A percentile compares a stretch with the other conserved stretches of the same genome.
These are phyloP conservation scores for Trichogramma dendrolimi DNA, from an alignment of 2,888 invertebrate species.

Conservation along the genomic window DNA sequence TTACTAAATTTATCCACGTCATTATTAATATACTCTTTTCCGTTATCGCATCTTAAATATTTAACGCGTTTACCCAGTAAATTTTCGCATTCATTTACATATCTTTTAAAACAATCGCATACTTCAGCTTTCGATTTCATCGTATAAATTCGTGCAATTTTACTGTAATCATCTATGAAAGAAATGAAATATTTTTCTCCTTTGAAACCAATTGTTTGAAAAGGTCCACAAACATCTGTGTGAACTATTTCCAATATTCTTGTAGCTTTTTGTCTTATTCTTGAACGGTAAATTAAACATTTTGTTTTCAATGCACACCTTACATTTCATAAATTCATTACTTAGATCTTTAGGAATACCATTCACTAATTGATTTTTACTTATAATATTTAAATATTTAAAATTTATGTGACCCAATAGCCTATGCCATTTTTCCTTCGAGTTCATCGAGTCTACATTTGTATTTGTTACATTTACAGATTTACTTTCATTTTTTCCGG, in stretches of 20 bases:
- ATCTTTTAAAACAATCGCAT: slow-evolving; percentile 29
- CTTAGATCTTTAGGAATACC: slow-evolving; percentile 29
- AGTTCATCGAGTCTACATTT: slow-evolving; percentile 6
- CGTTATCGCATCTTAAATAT: slow-evolving; percentile 32
- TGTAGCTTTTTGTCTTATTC: slow-evolving; percentile 32
- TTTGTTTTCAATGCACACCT: slow-evolving; percentile 30
- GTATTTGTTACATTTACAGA: slow-evolving; percentile 1
- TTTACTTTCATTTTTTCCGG: neutral
- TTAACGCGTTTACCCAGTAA: slow-evolving; percentile 23
- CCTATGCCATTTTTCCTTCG: slow-evolving; percentile 34
- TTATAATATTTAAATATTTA: slow-evolving; percentile 27
- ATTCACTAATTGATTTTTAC: slow-evolving; percentile 29
- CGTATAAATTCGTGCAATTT: slow-evolving; percentile 27
- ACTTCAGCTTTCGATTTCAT: slow-evolving; percentile 33
- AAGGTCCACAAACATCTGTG: slow-evolving; percentile 27
- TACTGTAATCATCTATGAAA: slow-evolving; percentile 34
- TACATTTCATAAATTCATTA: slow-evolving; percentile 29
- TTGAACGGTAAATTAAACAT: slow-evolving; percentile 31
- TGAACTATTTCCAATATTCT: slow-evolving; percentile 30
- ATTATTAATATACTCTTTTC: slow-evolving; percentile 26
- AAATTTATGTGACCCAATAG: slow-evolving; percentile 34
- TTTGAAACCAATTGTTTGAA: slow-evolving; percentile 23
- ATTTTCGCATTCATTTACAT: slow-evolving; percentile 27
- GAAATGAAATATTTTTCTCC: slow-evolving; percentile 33
- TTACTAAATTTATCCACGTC: slow-evolving; percentile 22